Percentiles rank a stretch among this genome's conserved stretches.
Evolutionary conservation across 2,797 vertebrate species (phyloP).

Genomic region (Gephyroberyx darwinii): DNA sequence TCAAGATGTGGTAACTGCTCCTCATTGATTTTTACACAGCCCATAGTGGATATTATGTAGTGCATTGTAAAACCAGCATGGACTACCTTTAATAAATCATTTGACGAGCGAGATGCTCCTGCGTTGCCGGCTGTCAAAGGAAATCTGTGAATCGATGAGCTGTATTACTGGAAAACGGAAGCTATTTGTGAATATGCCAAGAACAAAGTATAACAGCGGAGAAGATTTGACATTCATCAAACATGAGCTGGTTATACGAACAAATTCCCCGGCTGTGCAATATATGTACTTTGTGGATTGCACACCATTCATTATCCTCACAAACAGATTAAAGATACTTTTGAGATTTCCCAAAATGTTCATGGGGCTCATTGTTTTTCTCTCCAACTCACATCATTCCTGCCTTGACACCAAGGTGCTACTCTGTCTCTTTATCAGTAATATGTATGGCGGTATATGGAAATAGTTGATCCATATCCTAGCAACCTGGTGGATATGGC

Average conservation of each 20-base stretch:
- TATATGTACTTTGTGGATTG: constrained; percentile 21
- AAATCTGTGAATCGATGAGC: constrained; percentile 3
- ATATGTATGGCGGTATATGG: not conserved
- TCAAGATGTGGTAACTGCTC: constrained; percentile 20
- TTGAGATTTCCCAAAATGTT: not conserved
- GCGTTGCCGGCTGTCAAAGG: constrained; percentile 33
- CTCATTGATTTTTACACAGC: constrained; percentile 13
- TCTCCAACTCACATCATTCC: not conserved
- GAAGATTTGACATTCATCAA: constrained; percentile 48
- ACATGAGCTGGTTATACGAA: constrained; percentile 37
- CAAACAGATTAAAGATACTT: not conserved
- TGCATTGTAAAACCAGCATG: constrained; percentile 28
- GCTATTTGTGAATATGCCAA: constrained; percentile 27
- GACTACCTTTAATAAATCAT: constrained; percentile 41
- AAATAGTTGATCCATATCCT: constrained; percentile 10
- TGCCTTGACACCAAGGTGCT: not conserved
- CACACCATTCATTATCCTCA: constrained; percentile 25
- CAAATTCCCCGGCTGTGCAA: constrained; percentile 7
- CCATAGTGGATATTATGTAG: not conserved
- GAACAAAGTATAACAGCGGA: not conserved
- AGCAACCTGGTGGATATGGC: constrained; percentile 7
- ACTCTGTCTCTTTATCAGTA: not conserved
- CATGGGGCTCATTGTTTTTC: not conserved
- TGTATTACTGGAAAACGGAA: constrained; percentile 35
- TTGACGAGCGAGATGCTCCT: constrained; percentile 1